Conservation (phyloP, 1,140 invertebrate genomes). For the Oreohelix idahoensis region DNA sequence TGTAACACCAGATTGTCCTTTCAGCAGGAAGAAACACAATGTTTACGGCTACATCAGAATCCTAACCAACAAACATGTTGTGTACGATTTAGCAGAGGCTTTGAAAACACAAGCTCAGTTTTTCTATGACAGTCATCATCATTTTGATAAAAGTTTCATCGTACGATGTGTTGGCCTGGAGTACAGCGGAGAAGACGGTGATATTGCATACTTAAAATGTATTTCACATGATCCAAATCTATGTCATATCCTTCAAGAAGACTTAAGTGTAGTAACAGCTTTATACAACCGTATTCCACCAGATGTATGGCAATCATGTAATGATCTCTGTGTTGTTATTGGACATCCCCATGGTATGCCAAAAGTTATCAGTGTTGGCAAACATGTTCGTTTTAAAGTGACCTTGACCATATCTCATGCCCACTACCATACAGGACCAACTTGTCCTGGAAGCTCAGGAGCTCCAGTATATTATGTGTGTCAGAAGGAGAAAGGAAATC, state of each 20-base stretch:
- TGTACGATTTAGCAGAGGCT: background rate
- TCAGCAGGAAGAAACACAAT: background rate
- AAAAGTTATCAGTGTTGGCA: conserved; percentile 8
- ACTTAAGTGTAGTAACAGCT: background rate
- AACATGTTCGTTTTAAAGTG: background rate
- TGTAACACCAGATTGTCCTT: background rate
- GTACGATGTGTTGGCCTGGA: background rate
- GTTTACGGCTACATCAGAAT: conserved; percentile 13
- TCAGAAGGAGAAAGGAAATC: background rate
- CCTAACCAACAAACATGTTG: conserved; percentile 13
- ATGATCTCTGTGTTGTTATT: background rate
- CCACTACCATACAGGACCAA: background rate
- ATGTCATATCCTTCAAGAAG: background rate
- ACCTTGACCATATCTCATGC: background rate
- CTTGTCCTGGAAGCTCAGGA: conserved; percentile 14
- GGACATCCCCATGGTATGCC: conserved; percentile 5
- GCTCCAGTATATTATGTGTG: background rate
- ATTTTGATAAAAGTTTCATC: background rate
- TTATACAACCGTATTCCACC: background rate
- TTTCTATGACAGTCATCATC: background rate
- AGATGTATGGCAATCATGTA: background rate
- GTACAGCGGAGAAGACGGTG: background rate
- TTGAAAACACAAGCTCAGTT: background rate
- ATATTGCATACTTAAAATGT: conserved; percentile 8
- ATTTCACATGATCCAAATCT: background rate